phyloP scores from a whole-genome alignment of 2,888 invertebrate genomes.

The Myopa tessellatipennis region DNA sequence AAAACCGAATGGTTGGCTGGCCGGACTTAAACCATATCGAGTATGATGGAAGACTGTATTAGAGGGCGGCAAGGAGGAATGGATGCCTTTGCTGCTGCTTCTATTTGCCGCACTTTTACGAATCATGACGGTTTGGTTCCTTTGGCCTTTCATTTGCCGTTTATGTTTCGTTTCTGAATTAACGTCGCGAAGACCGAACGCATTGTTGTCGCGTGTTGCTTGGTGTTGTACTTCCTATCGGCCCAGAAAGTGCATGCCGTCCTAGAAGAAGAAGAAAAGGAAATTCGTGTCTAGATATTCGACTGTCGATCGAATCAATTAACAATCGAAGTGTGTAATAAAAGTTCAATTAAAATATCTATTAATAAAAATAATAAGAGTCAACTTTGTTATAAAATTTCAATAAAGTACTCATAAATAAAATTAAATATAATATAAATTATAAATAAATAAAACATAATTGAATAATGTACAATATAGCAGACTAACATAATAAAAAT shows the following conservation, averaged over 20 bases:
- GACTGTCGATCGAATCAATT: no score
- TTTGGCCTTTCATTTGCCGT: slow-evolving; percentile 60
- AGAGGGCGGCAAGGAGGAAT: neutral
- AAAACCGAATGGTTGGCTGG: slow-evolving; percentile 42
- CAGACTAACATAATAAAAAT: neutral
- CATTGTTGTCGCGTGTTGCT: slow-evolving; percentile 14
- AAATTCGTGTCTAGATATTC: neutral
- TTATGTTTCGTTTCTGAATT: slow-evolving; percentile 59
- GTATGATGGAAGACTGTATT: slow-evolving; percentile 5
- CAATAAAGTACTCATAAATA: neutral
- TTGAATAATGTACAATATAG: neutral
- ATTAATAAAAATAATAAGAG: neutral
- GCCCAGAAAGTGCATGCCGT: neutral
- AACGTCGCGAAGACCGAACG: slow-evolving; percentile 45
- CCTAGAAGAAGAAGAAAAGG: neutral
- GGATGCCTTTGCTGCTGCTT: slow-evolving; percentile 27
- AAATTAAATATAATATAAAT: neutral
- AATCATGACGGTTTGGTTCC: slow-evolving; percentile 53
- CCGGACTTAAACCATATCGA: slow-evolving; percentile 44
- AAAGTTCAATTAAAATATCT: neutral
- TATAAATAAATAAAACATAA: neutral
- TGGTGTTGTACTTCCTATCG: no score
- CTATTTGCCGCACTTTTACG: slow-evolving; percentile 50
- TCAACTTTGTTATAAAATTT: no score
- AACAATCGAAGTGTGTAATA: neutral